phyloP scores from a whole-genome alignment of 2,797 vertebrate species.

The Lagodon rhomboides region DNA sequence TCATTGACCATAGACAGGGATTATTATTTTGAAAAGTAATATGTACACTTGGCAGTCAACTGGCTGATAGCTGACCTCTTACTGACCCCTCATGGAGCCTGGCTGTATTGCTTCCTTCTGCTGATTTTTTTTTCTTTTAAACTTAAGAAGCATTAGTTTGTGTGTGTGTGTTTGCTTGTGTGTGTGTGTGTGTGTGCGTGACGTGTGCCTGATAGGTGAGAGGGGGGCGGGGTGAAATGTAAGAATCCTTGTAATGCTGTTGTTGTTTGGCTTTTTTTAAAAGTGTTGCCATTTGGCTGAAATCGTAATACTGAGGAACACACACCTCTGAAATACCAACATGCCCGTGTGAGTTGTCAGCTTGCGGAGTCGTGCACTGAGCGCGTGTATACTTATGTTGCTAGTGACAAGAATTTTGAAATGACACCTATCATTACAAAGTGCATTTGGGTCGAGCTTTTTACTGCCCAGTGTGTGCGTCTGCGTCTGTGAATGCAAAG shows the following conservation, averaged over 20 bases:
- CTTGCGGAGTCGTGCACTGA: constrained; percentile 34
- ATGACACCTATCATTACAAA: neutral
- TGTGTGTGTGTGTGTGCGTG: neutral
- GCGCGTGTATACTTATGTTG: constrained; percentile 16
- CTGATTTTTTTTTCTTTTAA: neutral
- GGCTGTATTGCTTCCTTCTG: constrained; percentile 37
- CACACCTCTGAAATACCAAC: constrained; percentile 56
- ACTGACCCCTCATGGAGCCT: constrained; percentile 62
- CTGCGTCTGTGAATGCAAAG: neutral
- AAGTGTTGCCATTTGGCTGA: constrained; percentile 39
- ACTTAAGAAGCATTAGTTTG: constrained; percentile 2
- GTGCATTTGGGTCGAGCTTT: constrained; percentile 2
- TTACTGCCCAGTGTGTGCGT: neutral
- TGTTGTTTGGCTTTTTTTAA: constrained; percentile 45
- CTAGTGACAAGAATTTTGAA: constrained; percentile 21
- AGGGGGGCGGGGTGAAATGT: constrained; percentile 10
- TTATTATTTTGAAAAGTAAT: neutral
- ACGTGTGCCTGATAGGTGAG: neutral
- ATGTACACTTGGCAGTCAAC: neutral
- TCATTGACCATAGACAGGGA: too few relatives aligned
- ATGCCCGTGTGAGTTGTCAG: constrained; percentile 42
- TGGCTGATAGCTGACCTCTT: constrained; percentile 45
- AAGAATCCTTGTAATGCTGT: constrained; percentile 42
- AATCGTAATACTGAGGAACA: constrained; percentile 45
- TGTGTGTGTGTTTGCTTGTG: neutral